Base-by-base conservation (phyloP, 2,888 invertebrate genomes). In the Alviniconcha strummeri region DNA sequence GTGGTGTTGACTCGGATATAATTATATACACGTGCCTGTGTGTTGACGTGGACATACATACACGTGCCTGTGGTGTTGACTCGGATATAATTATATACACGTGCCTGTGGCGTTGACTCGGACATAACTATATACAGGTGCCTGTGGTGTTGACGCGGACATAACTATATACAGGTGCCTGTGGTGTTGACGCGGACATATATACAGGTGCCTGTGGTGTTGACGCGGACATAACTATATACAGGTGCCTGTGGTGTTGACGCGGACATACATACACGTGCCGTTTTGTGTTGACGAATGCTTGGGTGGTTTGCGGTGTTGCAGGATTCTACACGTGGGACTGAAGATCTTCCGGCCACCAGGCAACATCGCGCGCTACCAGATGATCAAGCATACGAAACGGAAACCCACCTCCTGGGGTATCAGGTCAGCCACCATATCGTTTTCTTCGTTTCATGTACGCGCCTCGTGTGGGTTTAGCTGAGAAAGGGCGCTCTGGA, bases 321-420 rank as follows among this genome's bases (percentile, higher is more conserved):
- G 54, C 87, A 92, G 93, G 85, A 89, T 93, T 56, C 87, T 90
- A 74, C 89, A 89, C 77, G 88, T 90, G 11, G 96, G 97, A 87
- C 96, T 97, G 87, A 97, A 97, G 94, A 97, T 99, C 93, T 97
- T 97, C 36, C 96, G 99, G 88, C 99, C 99, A 93, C 97, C 98
- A 80, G 95, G 97, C 88, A 97, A 97, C 86, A 96, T 99, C 88
- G 99, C 99, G 0, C 95, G 98, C 64, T 99, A 99, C 94, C 97
- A 97, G 87, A 99, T 99, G 99, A 95, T 99, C 88, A 96, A 96
- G 89, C 99, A 99, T 94, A 96, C 88, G n/a, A 91, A 91, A 76
- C 85, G 93, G 84, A 90, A 90, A 84, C 89, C 90, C 9, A 88
- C 90, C 7, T 89, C 92, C 17, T 89, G 89, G 87, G 89, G 89